Evolutionary conservation across 2,888 invertebrate species (phyloP).

Genomic region (Ctena decussata): DNA sequence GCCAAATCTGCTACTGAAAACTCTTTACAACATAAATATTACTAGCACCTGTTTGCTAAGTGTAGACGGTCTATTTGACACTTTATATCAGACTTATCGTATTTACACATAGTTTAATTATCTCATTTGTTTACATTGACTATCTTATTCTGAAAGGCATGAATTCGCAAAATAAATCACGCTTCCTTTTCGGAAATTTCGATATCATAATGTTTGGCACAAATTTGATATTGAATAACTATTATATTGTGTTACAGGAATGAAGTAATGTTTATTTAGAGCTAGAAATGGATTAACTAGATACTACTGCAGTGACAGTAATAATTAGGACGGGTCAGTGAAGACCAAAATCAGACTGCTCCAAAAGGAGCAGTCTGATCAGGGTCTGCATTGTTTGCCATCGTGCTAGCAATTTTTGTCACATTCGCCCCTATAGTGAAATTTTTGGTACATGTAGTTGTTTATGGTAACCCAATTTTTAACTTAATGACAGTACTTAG

Average conservation of each 20-base stretch:
- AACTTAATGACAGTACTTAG: too few species aligned
- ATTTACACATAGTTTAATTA: slow-evolving; percentile 63
- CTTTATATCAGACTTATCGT: background rate
- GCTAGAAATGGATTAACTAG: too few species aligned
- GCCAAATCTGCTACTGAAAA: too few species aligned
- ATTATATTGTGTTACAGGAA: background rate
- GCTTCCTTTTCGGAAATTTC: background rate
- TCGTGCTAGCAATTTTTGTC: too few species aligned
- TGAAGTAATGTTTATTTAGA: background rate
- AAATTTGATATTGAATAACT: background rate
- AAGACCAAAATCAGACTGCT: too few species aligned
- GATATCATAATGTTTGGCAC: background rate
- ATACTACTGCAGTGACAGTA: too few species aligned
- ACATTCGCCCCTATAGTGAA: too few species aligned
- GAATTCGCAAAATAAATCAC: slow-evolving; percentile 2
- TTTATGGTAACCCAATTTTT: too few species aligned
- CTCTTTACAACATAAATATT: background rate
- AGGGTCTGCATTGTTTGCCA: too few species aligned
- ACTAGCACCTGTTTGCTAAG: background rate
- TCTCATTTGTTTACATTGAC: slow-evolving; percentile 49
- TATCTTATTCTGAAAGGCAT: slow-evolving; percentile 5
- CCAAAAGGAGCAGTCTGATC: too few species aligned
- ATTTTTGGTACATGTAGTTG: too few species aligned
- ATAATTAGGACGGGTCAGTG: too few species aligned
- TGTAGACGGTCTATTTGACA: slow-evolving; percentile 14